Conservation (phyloP, 1,140 invertebrate species). For the Tribolium madens region DNA sequence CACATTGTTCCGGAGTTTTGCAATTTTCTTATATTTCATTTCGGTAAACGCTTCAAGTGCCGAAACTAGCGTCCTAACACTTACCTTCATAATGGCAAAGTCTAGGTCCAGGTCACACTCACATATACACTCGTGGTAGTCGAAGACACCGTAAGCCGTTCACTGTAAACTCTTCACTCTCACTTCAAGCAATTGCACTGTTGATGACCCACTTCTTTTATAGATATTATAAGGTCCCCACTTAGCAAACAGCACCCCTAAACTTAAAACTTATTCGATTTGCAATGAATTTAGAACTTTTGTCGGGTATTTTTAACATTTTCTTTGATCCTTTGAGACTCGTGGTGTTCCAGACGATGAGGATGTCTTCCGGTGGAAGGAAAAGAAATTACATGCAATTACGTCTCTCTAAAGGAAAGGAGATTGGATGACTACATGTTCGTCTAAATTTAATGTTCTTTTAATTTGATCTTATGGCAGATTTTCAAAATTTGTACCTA, state of each 20-base stretch:
- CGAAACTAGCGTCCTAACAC: background rate
- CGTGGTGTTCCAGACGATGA: background rate
- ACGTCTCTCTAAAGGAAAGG: background rate
- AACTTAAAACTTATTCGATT: no score
- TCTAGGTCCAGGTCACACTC: constrained; percentile 42
- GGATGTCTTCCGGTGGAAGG: constrained; percentile 15
- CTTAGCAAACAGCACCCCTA: constrained; percentile 16
- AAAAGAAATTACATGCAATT: background rate
- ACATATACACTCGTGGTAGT: constrained; percentile 18
- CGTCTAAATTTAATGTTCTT: background rate
- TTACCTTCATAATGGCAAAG: constrained; percentile 46
- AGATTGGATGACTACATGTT: background rate
- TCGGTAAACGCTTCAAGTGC: no score
- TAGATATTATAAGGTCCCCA: constrained; percentile 36
- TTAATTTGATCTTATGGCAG: background rate
- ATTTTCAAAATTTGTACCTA: constrained; percentile 6
- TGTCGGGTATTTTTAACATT: no score
- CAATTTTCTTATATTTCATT: background rate
- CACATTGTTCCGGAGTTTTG: background rate
- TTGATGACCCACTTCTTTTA: constrained; percentile 46
- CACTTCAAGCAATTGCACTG: constrained; percentile 40
- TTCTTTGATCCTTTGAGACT: background rate
- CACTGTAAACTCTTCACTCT: constrained; percentile 43
- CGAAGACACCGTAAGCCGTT: constrained; percentile 30
- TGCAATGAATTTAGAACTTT: no score